A percentile compares a stretch with the other conserved stretches of the same genome.
Evolutionary conservation across 2,797 vertebrate species (phyloP).

Genomic region (Sebastiscus tertius): DNA sequence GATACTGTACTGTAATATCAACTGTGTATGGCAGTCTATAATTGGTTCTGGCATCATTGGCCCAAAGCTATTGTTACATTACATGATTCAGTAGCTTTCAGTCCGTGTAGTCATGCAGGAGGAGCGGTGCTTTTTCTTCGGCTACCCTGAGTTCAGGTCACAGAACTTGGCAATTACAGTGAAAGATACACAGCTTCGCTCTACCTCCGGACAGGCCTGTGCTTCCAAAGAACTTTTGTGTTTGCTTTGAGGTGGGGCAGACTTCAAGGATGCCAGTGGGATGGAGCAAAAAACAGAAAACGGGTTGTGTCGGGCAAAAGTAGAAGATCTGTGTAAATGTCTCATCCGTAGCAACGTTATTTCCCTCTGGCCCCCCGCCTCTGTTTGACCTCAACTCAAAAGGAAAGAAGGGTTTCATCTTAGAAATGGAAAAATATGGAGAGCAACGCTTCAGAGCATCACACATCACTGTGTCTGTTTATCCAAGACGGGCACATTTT

Average conservation of each 20-base stretch:
- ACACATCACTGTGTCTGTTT: neutral
- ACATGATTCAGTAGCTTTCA: constrained; percentile 16
- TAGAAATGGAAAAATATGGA: neutral
- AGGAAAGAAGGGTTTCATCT: constrained; percentile 12
- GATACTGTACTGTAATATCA: neutral
- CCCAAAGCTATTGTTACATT: constrained; percentile 5
- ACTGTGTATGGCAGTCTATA: neutral
- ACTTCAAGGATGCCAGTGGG: neutral
- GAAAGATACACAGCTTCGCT: constrained; percentile 1
- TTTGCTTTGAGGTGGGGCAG: neutral
- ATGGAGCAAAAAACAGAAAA: neutral
- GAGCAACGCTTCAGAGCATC: neutral
- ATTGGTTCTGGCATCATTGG: constrained; percentile 7
- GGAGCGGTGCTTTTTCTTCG: neutral
- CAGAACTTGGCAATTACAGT: constrained; percentile 15
- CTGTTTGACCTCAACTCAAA: constrained; percentile 19
- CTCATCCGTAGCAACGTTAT: neutral
- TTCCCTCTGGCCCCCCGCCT: neutral
- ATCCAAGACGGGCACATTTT: neutral
- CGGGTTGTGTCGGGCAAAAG: neutral
- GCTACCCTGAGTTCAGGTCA: neutral
- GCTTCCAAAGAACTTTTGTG: neutral
- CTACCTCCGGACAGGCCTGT: neutral
- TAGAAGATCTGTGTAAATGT: neutral
- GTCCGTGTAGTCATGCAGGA: neutral